Evolutionary conservation across 2,113 vertebrate genomes (phyloP), one percentile per base, ranked within the genome.

Genomic region (Probosciger aterrimus): DNA sequence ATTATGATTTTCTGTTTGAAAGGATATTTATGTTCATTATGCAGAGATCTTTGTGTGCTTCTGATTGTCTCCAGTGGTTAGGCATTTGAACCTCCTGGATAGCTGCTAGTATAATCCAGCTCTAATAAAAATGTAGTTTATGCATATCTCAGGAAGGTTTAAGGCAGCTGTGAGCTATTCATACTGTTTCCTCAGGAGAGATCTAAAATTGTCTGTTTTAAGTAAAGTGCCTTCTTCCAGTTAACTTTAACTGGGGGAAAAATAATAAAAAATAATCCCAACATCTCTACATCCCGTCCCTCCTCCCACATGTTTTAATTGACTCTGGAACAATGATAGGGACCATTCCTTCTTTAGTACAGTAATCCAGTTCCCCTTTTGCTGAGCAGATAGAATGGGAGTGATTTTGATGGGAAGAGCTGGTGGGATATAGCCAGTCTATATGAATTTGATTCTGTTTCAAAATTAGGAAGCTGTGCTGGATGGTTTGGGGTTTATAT

Each of bases 11-110:
- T 97, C 90, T 97, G 80, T 98, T 97, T 96, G 97, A 98, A 97
- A 95, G 79, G 68, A 93, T 98, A 97, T 98, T 98, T 98, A 96
- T 97, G 96, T 97, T 98, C 96, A 97, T 98, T 98, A 97, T 97
- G 95, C 93, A 92, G 93, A 97, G 63, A 97, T 97, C 94, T 97
- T 96, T 97, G 77, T 70, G n/a, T 96, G 90, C 96, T 96, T 95
- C 95, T 95, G 97, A 96, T 97, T 92, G 88, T 97, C 97, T 97
- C 89, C 86, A 96, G 96, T 94, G 96, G 85, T 90, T 96, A 95
- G 85, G 88, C 89, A 92, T 97, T 96, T 96, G 95, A 97, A 97
- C 93, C 92, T 98, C 84, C 88, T 93, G 70, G 73, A 97, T 90
- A 90, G 88, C 90, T 96, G 86, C 96, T 94, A 52, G 82, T 96